A percentile compares a stretch with the other conserved stretches of the same genome.
These are phyloP conservation scores for Dorcus parallelipipedus DNA, from an alignment of 2,888 invertebrate genomes.

Conservation along the genomic window DNA sequence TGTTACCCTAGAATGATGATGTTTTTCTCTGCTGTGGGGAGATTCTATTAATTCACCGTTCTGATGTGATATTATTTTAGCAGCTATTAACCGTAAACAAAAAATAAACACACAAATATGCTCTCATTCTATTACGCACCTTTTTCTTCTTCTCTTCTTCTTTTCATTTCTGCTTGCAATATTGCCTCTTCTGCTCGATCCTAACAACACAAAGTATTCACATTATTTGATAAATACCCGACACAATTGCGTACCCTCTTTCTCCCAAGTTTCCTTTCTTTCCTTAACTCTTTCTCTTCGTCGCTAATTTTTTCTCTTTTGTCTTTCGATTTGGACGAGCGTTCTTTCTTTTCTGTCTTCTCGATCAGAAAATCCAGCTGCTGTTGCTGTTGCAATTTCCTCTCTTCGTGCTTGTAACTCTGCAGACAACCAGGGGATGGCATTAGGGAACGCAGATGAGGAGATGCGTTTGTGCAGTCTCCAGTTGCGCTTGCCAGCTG, in stretches of 20 bases:
- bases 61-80: slow-evolving; percentile 65
- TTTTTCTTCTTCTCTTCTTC: slow-evolving; percentile 77
- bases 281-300: slow-evolving; percentile 75
- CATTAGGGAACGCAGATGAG: slow-evolving; percentile 34
- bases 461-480: slow-evolving; percentile 32
- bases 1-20: slow-evolving; percentile 70
- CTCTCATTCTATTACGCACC: slow-evolving; percentile 46
- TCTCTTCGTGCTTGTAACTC: slow-evolving; percentile 51
- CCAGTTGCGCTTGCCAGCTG: slow-evolving; percentile 31
- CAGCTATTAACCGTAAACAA: slow-evolving; percentile 38
- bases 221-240: not conserved
- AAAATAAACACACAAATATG: slow-evolving; percentile 8
- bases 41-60: slow-evolving; percentile 72
- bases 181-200: slow-evolving; percentile 71
- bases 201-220: slow-evolving; percentile 44
- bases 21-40: slow-evolving; percentile 63
- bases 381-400: slow-evolving; percentile 38
- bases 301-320: slow-evolving; percentile 66
- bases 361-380: slow-evolving; percentile 42
- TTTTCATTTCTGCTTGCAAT: slow-evolving; percentile 65
- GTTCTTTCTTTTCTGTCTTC: slow-evolving; percentile 53
- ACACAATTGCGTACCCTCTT: slow-evolving; percentile 61
- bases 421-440: slow-evolving; percentile 45
- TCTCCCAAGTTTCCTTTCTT: slow-evolving; percentile 76
- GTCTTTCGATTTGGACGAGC: slow-evolving; percentile 53